Base-by-base conservation (phyloP, 2,797 vertebrate species). In the Threskiornis aethiopicus region DNA sequence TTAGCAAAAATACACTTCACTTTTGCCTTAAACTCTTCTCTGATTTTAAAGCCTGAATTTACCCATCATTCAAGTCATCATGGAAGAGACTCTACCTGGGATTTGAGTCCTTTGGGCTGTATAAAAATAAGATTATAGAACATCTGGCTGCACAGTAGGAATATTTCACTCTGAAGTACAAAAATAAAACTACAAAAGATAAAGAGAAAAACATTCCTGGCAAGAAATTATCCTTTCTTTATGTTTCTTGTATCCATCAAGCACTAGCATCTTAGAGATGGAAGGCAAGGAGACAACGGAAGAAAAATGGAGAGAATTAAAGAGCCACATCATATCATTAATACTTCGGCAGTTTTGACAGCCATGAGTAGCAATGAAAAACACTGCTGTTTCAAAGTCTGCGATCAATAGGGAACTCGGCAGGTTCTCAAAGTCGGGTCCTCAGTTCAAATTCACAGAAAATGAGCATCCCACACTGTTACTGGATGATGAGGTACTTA, bases 61-160 rank as follows among this genome's bases (percentile, higher is more conserved):
- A 83, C 81, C 85, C 76, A 95, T 94, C 89, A 93, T 94, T 93
- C 84, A 91, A 67, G 89, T 84, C 78, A 89, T 96, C 70, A 84
- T 84, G 73, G 88, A 97, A 84, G 84, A 91, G 82, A 85, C 82
- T 94, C 92, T 95, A 92, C 61, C 88, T 96, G 82, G 51, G 67
- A 96, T 97, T 95, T 95, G 51, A 91, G 90, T 94, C 95, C 95
- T 96, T 87, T 81, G 79, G 90, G 95, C 91, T 97, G 94, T 92
- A 94, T 98, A 97, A 98, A 97, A 98, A 96, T 95, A 98, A 96
- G 93, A 97, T 97, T 95, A 52, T 90, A 86, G 96, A 98, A 98
- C 98, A 98, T 98, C 98, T 98, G 98, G 94, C 95, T 84, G 84
- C 97, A 94, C 97, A 96, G 97, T 96, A 96, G 97, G 97, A 97